Evolutionary conservation across 1,140 invertebrate species (phyloP).

Genomic region (Anastrepha obliqua): DNA sequence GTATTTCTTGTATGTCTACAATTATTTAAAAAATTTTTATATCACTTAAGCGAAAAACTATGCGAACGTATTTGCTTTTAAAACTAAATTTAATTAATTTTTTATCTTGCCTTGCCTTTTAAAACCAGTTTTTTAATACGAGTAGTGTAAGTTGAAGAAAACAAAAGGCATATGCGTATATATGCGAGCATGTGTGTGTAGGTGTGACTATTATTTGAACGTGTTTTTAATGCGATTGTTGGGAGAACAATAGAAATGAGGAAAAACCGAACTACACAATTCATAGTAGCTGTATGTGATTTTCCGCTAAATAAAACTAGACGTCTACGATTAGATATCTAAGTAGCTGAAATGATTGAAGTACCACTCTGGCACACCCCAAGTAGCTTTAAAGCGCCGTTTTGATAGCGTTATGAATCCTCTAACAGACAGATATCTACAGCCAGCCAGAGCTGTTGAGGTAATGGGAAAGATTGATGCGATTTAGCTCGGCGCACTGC

Average conservation of each 20-base stretch:
- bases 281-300: background rate
- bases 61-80: background rate
- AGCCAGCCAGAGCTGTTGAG: too few species aligned
- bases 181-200: background rate
- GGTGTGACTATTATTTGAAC: background rate
- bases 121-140: background rate
- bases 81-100: conserved; percentile 40
- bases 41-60: conserved; percentile 47
- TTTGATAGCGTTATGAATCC: too few species aligned
- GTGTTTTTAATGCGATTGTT: background rate
- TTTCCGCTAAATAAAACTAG: background rate
- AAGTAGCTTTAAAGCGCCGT: too few species aligned
- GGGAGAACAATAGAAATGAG: background rate
- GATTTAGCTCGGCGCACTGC: too few species aligned
- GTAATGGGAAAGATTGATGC: too few species aligned
- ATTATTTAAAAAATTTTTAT: background rate
- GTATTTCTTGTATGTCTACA: background rate
- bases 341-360: too few species aligned
- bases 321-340: too few species aligned
- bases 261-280: background rate
- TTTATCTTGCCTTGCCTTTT: conserved; percentile 30
- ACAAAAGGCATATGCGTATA: background rate
- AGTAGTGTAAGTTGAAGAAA: background rate
- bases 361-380: too few species aligned
- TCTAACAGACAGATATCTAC: too few species aligned